A percentile compares a stretch with the other conserved stretches of the same genome.
phyloP scores from a whole-genome alignment of 2,888 invertebrate genomes.

The Ormia ochracea region DNA sequence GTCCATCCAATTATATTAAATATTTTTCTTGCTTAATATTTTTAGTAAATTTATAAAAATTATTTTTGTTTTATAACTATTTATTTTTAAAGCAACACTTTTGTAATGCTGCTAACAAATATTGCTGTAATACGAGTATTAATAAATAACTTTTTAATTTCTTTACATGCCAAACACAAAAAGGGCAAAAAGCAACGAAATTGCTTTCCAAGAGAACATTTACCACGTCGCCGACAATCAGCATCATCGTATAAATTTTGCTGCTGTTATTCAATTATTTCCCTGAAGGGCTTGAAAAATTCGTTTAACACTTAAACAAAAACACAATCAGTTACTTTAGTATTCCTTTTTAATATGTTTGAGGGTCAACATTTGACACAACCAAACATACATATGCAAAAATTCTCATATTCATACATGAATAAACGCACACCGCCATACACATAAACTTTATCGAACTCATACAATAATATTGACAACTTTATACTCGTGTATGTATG shows the following conservation, averaged over 20 bases:
- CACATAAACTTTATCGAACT: constrained; percentile 33
- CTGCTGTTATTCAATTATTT: background rate
- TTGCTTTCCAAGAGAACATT: background rate
- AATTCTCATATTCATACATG: constrained; percentile 27
- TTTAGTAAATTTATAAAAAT: no score
- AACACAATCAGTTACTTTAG: background rate
- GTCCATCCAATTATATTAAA: no score
- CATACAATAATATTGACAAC: constrained; percentile 47
- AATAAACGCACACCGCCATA: constrained; percentile 24
- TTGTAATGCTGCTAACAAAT: no score
- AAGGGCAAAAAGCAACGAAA: no score
- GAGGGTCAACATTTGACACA: background rate
- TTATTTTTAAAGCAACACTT: no score
- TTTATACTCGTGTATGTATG: no score
- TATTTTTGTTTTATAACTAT: no score
- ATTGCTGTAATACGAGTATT: no score
- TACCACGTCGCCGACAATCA: background rate
- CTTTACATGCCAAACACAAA: no score
- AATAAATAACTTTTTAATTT: no score
- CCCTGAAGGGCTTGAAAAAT: constrained; percentile 18
- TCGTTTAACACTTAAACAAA: constrained; percentile 32
- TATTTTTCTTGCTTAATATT: no score
- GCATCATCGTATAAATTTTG: background rate
- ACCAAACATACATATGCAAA: background rate
- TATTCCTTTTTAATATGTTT: constrained; percentile 9